These are phyloP conservation scores for Mylabris sibirica DNA, from an alignment of 2,888 invertebrate species.

Conservation along the genomic window DNA sequence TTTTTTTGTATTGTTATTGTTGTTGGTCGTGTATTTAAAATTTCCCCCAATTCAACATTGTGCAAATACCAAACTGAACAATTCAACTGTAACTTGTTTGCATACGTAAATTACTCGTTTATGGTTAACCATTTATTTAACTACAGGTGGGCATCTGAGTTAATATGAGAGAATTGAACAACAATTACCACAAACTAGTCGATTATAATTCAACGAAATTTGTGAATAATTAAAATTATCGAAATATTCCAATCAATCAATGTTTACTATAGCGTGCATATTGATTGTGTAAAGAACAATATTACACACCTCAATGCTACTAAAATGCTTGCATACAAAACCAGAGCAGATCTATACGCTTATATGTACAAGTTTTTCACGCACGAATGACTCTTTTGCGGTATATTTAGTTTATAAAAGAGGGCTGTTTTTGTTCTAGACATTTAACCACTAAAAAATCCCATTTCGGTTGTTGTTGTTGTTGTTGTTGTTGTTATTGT, in stretches of 20 bases:
- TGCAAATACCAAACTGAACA: not conserved
- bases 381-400: not conserved
- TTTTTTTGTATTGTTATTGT: not conserved
- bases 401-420: conserved; percentile 4
- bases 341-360: no score
- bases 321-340: not conserved
- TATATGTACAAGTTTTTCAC: not conserved
- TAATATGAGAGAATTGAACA: not conserved
- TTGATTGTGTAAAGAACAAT: not conserved
- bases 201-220: not conserved
- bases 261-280: not conserved
- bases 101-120: not conserved
- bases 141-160: not conserved
- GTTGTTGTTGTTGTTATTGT: not conserved
- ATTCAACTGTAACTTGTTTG: not conserved
- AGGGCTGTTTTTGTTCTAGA: not conserved
- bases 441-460: not conserved
- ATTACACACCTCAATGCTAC: not conserved
- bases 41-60: not conserved
- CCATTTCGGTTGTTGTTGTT: not conserved
- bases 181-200: not conserved
- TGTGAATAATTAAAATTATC: not conserved
- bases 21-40: not conserved
- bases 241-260: not conserved
- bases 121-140: not conserved